phyloP scores from a whole-genome alignment of 2,888 invertebrate species.

The Dasysyrphus tricinctus region DNA sequence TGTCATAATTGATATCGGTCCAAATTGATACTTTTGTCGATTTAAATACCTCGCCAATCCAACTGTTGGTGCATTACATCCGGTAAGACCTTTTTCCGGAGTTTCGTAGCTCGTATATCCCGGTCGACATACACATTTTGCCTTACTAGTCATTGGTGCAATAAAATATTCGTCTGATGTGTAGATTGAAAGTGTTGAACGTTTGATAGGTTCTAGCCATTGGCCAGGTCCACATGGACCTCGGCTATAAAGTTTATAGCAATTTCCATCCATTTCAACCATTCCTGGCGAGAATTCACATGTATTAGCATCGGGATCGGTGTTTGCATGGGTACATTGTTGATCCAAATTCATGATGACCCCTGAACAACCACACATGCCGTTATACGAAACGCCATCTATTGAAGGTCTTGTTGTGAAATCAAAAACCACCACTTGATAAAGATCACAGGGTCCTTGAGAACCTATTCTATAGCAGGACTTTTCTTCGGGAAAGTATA shows the following conservation, averaged over 20 bases:
- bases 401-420: constrained; percentile 90
- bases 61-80: constrained; percentile 87
- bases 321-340: constrained; percentile 79
- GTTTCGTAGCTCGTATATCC: constrained; percentile 84
- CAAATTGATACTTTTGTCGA: constrained; percentile 81
- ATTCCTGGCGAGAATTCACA: constrained; percentile 87
- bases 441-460: constrained; percentile 89
- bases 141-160: constrained; percentile 79
- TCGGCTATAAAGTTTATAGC: constrained; percentile 90
- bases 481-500: constrained; percentile 90
- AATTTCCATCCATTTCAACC: constrained; percentile 88
- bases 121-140: constrained; percentile 89
- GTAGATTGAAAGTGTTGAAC: constrained; percentile 74
- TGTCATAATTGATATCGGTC: constrained; percentile 66
- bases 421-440: constrained; percentile 92
- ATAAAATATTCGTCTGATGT: constrained; percentile 55
- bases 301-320: constrained; percentile 80
- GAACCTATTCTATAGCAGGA: constrained; percentile 92
- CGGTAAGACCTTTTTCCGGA: constrained; percentile 79
- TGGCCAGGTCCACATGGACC: constrained; percentile 90
- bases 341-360: constrained; percentile 83
- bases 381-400: constrained; percentile 92
- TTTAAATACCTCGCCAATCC: constrained; percentile 88
- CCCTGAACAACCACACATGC: constrained; percentile 89
- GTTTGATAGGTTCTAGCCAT: constrained; percentile 87